phyloP scores from a whole-genome alignment of 2,797 vertebrate genomes.

The Sebastes aleutianus region DNA sequence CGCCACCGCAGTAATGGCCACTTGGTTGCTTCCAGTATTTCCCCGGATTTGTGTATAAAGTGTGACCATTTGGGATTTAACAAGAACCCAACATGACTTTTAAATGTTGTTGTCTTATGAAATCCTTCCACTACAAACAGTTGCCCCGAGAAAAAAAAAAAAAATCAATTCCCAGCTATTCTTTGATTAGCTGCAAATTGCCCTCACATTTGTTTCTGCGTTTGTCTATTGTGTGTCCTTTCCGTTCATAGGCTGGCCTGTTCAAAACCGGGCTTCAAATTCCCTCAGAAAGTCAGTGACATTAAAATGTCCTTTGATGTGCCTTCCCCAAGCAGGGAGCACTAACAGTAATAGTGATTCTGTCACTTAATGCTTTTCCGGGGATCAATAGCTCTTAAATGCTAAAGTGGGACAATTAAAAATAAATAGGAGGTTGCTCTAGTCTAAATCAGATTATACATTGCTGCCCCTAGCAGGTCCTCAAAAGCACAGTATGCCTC shows the following conservation, averaged over 20 bases:
- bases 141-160: conserved; percentile 63
- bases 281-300: conserved; percentile 98
- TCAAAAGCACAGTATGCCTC: conserved; percentile 88
- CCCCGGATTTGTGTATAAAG: neutral
- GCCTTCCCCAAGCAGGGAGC: conserved; percentile 97
- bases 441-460: conserved; percentile 88
- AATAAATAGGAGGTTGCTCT: conserved; percentile 93
- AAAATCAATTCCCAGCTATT: conserved; percentile 92
- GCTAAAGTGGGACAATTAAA: conserved; percentile 99
- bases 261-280: conserved; percentile 94
- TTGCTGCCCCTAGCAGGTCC: conserved; percentile 83
- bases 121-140: conserved; percentile 90
- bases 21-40: no score
- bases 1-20: rapidly evolving
- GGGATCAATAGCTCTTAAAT: conserved; percentile 99
- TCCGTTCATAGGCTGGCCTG: conserved; percentile 94
- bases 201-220: conserved; percentile 93
- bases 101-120: conserved; percentile 88
- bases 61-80: conserved; percentile 50
- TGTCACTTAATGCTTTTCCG: conserved; percentile 96
- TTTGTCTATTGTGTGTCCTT: conserved; percentile 97
- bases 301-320: conserved; percentile 99
- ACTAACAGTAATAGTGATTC: conserved; percentile 99
- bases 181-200: conserved; percentile 98
- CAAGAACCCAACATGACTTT: conserved; percentile 84